Percentiles rank a stretch among this genome's conserved stretches.
phyloP scores from a whole-genome alignment of 1,140 invertebrate genomes.

The Achroia grisella region DNA sequence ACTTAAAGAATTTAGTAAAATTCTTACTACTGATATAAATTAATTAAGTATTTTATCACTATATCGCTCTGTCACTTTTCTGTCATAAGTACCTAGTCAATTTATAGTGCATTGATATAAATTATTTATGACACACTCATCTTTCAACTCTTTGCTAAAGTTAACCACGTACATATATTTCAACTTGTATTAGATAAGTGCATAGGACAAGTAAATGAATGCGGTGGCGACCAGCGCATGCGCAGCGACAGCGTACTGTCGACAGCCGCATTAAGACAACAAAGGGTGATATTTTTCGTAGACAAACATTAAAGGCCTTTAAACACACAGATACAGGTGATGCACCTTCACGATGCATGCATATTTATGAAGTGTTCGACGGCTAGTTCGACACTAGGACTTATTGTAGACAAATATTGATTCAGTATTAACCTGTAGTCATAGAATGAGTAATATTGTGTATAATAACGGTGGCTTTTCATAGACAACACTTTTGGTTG shows the following conservation, averaged over 20 bases:
- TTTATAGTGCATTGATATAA: too few species aligned
- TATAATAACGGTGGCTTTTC: constrained; percentile 1
- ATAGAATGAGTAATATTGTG: not conserved
- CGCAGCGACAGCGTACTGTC: constrained; percentile 8
- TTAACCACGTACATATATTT: not conserved
- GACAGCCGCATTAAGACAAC: constrained; percentile 41
- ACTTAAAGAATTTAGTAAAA: too few species aligned
- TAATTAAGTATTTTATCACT: too few species aligned
- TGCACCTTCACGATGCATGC: constrained; percentile 52
- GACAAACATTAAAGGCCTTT: constrained; percentile 49
- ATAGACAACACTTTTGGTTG: not conserved
- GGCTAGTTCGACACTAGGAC: constrained; percentile 43
- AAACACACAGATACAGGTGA: constrained; percentile 45
- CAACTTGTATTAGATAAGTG: constrained; percentile 1
- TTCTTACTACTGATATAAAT: too few species aligned
- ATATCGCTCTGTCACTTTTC: too few species aligned
- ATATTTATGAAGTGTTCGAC: constrained; percentile 67
- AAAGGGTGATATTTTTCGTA: constrained; percentile 60
- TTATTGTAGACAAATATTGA: constrained; percentile 50
- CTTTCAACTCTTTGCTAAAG: too few species aligned
- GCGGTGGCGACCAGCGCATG: constrained; percentile 4
- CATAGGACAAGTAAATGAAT: constrained; percentile 8
- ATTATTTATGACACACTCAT: too few species aligned
- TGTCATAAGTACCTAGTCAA: too few species aligned
- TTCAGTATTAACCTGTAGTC: constrained; percentile 2